Conservation (phyloP, 1,140 invertebrate species). For the Mactra quadrangularis region DNA sequence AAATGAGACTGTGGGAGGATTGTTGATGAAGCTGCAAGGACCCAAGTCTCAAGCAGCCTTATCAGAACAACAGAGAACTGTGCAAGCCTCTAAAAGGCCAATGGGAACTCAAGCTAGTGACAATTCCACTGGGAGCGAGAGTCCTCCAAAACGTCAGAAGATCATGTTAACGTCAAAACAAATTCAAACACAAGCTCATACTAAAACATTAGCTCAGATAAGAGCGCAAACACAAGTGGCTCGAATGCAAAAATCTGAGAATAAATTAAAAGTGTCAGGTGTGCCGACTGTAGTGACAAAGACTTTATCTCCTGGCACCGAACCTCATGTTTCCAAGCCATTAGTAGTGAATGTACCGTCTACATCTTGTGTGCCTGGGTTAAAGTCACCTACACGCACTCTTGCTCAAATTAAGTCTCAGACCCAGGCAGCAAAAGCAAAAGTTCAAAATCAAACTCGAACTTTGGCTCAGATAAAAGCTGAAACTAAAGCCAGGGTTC, state of each 20-base stretch:
- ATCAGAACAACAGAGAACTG: slow-evolving; percentile 26
- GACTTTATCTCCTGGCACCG: slow-evolving; percentile 1
- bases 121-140: slow-evolving; percentile 27
- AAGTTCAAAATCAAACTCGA: slow-evolving; percentile 72
- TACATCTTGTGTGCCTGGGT: slow-evolving; percentile 11
- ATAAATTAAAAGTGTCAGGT: slow-evolving; percentile 45
- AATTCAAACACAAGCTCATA: slow-evolving; percentile 69
- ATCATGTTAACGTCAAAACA: slow-evolving; percentile 37
- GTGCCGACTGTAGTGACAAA: slow-evolving; percentile 9
- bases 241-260: slow-evolving; percentile 63
- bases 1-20: slow-evolving; percentile 28
- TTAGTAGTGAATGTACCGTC: slow-evolving; percentile 29
- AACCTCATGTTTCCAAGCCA: slow-evolving; percentile 8
- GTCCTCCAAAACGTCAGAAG: slow-evolving; percentile 64
- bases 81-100: slow-evolving; percentile 49
- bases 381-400: slow-evolving; percentile 74
- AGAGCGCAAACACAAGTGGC: slow-evolving; percentile 74
- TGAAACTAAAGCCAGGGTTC: slow-evolving; percentile 76
- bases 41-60: slow-evolving; percentile 17
- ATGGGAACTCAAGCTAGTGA: slow-evolving; percentile 33
- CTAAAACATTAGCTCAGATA: slow-evolving; percentile 76
- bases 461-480: slow-evolving; percentile 82
- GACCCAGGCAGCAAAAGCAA: slow-evolving; percentile 74
- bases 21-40: slow-evolving; percentile 65
- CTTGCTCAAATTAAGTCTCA: slow-evolving; percentile 81